Percentiles rank a stretch among this genome's conserved stretches.
Conservation (phyloP, 1,140 invertebrate species). For the Aphis gossypii region DNA sequence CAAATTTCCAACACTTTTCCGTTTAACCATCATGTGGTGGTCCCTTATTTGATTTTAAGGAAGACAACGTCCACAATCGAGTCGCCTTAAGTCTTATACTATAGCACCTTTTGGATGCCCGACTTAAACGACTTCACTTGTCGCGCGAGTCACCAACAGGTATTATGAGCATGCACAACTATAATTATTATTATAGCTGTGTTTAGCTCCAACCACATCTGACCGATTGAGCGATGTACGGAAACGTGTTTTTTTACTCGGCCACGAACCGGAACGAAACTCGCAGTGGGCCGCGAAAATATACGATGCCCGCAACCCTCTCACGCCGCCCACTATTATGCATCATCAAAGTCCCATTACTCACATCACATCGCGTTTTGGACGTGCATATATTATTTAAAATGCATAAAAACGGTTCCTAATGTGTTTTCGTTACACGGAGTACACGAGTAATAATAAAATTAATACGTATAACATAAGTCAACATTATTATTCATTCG, state of each 20-base stretch:
- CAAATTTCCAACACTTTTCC: too few relatives aligned
- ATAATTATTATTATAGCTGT: background rate
- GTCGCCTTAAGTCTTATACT: background rate
- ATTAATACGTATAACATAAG: background rate
- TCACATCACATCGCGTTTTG: background rate
- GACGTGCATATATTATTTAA: slow-evolving; percentile 10
- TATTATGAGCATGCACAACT: background rate
- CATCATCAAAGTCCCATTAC: background rate
- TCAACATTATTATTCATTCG: background rate
- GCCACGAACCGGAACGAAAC: background rate
- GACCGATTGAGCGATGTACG: background rate
- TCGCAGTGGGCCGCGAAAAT: background rate
- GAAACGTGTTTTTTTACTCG: background rate
- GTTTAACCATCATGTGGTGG: too few relatives aligned
- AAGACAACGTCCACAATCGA: background rate
- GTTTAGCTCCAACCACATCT: background rate
- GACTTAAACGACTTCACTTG: background rate
- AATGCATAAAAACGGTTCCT: background rate
- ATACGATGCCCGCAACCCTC: background rate
- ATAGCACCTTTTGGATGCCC: background rate
- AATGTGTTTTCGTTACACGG: background rate
- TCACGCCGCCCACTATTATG: background rate
- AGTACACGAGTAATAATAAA: background rate
- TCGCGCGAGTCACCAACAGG: background rate
- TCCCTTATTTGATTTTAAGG: too few relatives aligned